Evolutionary conservation across 2,888 invertebrate genomes (phyloP), one percentile per base, ranked within the genome.

Genomic region (Eupsilia transversa): DNA sequence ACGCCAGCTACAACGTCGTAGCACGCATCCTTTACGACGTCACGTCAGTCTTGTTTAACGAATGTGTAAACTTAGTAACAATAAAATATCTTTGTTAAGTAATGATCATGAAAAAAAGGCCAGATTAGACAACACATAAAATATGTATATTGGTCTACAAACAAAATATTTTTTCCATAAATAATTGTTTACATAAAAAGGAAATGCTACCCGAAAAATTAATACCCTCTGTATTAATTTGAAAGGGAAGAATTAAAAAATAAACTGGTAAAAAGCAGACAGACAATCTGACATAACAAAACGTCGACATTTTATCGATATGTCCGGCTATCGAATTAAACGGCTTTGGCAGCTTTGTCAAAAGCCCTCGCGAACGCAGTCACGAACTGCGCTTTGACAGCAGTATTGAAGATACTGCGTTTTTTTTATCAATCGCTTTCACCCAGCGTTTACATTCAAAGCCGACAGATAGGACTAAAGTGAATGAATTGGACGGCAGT

Each of bases 241-340:
- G 2, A 9, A 5, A 23, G 0, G 6, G 1, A 14, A 33, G 3
- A 33, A 23, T 14, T 1, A 12, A 17, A 27, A 27, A 74, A 46
- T 12, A n/a, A 61, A 35, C 14, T 12, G 14, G 23, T 14, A 17
- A 17, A 33, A 12, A 3, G 5, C n/a, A 23, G 20, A 46, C 33
- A 9, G 33, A 46, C 33, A 41, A 41, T 43, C 4, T 4, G n/a
- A 6, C n/a, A 35, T 30, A 14, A 10, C 20, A 20, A 43, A 56
- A 14, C 9, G 10, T n/a, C 9, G n/a, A 35, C 14, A 3, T 64
- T 72, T 43, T 43, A 23, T 61, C 30, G 30, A 49, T 46, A 41
- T 27, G 0, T 68, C 30, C 49, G 43, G 20, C 30, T 35, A 33
- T 74, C 35, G 35, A 61, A 66, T 43, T 57, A 82, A 82, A 78